These are phyloP conservation scores for Drosophila chauvacae DNA, from an alignment of 1,140 invertebrate genomes.

Conservation along the genomic window DNA sequence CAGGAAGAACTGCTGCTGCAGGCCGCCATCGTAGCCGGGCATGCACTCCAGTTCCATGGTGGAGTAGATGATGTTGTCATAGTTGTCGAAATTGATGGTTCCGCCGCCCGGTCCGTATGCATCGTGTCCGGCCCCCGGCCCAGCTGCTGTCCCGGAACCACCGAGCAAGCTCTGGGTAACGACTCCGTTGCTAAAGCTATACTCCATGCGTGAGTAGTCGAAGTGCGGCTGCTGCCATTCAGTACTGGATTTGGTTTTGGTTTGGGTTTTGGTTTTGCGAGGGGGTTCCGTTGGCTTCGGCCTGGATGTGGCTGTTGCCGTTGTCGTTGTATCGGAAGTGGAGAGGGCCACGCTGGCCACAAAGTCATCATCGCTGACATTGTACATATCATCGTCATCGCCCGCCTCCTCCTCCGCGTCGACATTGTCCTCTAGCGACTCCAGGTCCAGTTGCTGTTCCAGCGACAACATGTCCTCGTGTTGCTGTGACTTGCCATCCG, in stretches of 20 bases:
- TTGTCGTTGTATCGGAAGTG: conserved; percentile 54
- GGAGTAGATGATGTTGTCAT: conserved; percentile 84
- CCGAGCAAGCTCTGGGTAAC: conserved; percentile 77
- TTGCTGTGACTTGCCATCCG: conserved; percentile 32
- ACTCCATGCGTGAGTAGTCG: conserved; percentile 84
- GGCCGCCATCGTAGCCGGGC: conserved; percentile 91
- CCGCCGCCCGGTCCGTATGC: conserved; percentile 55
- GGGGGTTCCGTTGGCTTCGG: conserved; percentile 9
- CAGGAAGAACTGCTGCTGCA: conserved; percentile 92
- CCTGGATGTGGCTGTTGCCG: conserved; percentile 8
- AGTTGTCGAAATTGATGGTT: conserved; percentile 82
- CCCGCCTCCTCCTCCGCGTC: conserved; percentile 48
- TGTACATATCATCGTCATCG: conserved; percentile 66
- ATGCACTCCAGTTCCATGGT: conserved; percentile 84
- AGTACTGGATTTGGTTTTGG: conserved; percentile 6
- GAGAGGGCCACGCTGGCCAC: conserved; percentile 68
- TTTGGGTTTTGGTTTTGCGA: conserved; percentile 1
- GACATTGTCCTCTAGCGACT: conserved; percentile 67
- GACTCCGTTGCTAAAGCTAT: conserved; percentile 80
- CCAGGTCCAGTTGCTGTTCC: conserved; percentile 67
- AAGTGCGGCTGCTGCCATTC: conserved; percentile 79
- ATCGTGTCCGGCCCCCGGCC: conserved; percentile 40
- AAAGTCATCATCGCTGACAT: conserved; percentile 77
- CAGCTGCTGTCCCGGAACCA: conserved; percentile 20
- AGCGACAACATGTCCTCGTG: conserved; percentile 64